These are phyloP conservation scores for Coboldia fuscipes DNA, from an alignment of 1,140 invertebrate genomes.

Conservation along the genomic window DNA sequence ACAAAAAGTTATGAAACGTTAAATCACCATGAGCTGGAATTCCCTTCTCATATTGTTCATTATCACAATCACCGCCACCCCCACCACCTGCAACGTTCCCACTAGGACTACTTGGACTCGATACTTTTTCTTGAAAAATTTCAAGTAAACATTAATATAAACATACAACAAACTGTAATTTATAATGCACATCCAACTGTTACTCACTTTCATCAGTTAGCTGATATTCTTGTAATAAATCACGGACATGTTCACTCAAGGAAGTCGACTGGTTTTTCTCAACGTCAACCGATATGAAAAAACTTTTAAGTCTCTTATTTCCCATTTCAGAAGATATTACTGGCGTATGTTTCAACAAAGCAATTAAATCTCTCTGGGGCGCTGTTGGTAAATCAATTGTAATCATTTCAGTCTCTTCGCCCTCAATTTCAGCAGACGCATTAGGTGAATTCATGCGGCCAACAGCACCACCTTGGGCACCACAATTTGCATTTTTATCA, in stretches of 20 bases:
- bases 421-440: slow-evolving; percentile 46
- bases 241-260: slow-evolving; percentile 32
- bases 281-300: slow-evolving; percentile 36
- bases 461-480: slow-evolving; percentile 25
- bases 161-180: background rate
- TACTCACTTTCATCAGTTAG: slow-evolving; percentile 24
- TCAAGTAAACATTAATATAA: background rate
- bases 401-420: slow-evolving; percentile 40
- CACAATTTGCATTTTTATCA: slow-evolving; percentile 30
- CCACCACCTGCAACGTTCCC: slow-evolving; percentile 9
- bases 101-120: slow-evolving; percentile 4
- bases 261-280: slow-evolving; percentile 20
- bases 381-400: slow-evolving; percentile 41
- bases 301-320: slow-evolving; percentile 16
- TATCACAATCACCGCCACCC: slow-evolving; percentile 12
- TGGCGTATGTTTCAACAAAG: slow-evolving; percentile 28
- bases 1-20: slow-evolving; percentile 57
- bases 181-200: background rate
- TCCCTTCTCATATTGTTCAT: slow-evolving; percentile 56
- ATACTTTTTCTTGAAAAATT: slow-evolving; percentile 8
- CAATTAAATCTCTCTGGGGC: slow-evolving; percentile 35
- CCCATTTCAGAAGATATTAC: slow-evolving; percentile 13
- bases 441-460: slow-evolving; percentile 28
- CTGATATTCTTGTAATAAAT: slow-evolving; percentile 39
- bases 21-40: slow-evolving; percentile 57